These are phyloP conservation scores for Caenorhabditis elegans DNA, from an alignment of 1,140 invertebrate species.

Conservation along the genomic window WBcel235 BX284605.5:6760501-6761000, in stretches of 20 bases:
- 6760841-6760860: too few species aligned
- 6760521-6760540: background rate
- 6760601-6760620: slow-evolving; percentile 13
- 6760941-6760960: background rate
- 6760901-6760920: background rate
- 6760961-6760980: too few species aligned
- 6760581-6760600: slow-evolving; percentile 1
- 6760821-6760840: too few species aligned
- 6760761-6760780: too few species aligned
- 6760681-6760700: too few species aligned
- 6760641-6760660: slow-evolving; percentile 10
- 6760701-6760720: too few species aligned
- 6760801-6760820: too few species aligned
- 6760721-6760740: too few species aligned
- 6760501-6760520: background rate
- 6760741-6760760: too few species aligned
- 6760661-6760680: background rate
- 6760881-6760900: background rate
- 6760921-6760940: background rate
- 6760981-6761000: slow-evolving; percentile 22
- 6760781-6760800: too few species aligned
- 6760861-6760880: slow-evolving; percentile 22
- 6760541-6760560: background rate
- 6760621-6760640: slow-evolving; percentile 1
- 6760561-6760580: too few species aligned